Conservation (phyloP, 2,888 invertebrate genomes). For the Hesperia comma region DNA sequence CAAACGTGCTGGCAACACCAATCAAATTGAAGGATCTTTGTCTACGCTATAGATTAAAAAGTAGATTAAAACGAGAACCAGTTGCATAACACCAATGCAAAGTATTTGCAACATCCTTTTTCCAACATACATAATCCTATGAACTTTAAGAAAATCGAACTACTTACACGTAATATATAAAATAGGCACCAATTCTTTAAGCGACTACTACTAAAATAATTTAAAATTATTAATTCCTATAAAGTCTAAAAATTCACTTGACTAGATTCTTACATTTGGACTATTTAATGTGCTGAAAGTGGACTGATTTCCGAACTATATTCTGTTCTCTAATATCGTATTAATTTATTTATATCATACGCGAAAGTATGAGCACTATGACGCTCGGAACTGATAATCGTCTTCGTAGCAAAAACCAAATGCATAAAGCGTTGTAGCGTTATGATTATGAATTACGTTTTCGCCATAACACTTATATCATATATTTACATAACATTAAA, state of each 20-base stretch:
- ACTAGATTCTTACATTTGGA: constrained; percentile 40
- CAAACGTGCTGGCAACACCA: constrained; percentile 23
- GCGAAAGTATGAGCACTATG: not conserved
- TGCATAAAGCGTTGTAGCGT: not conserved
- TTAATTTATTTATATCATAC: not conserved
- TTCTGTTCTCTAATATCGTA: constrained; percentile 49
- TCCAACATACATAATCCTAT: constrained; percentile 40
- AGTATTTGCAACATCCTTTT: constrained; percentile 11
- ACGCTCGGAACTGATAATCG: too few species aligned
- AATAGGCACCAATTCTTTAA: constrained; percentile 73
- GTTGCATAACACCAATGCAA: constrained; percentile 18
- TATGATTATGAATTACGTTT: not conserved
- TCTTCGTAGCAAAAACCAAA: too few species aligned
- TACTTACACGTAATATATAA: constrained; percentile 48
- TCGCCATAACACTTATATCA: not conserved
- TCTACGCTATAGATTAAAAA: not conserved
- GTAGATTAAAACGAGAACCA: constrained; percentile 38
- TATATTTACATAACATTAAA: constrained; percentile 17
- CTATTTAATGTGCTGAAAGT: constrained; percentile 47
- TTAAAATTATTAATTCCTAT: constrained; percentile 40
- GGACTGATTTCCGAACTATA: constrained; percentile 26
- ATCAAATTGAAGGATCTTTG: constrained; percentile 31
- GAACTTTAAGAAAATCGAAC: constrained; percentile 43
- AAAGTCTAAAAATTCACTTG: constrained; percentile 39
- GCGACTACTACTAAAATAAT: constrained; percentile 63